A percentile compares a stretch with the other conserved stretches of the same genome.
These are phyloP conservation scores for Cydia pomonella DNA, from an alignment of 1,140 invertebrate species.

Conservation along the genomic window DNA sequence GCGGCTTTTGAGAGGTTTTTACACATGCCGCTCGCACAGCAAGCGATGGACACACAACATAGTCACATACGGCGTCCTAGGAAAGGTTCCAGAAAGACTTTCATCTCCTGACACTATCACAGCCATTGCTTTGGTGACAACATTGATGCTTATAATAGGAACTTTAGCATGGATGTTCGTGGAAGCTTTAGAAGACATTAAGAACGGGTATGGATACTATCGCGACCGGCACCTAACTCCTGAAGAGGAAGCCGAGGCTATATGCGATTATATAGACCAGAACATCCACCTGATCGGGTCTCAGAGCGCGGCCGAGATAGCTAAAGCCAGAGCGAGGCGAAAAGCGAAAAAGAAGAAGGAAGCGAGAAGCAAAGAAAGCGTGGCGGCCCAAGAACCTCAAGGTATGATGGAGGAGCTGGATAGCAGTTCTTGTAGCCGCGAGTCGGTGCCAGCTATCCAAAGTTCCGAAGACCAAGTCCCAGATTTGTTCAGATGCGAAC, in stretches of 20 bases:
- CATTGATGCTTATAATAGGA: constrained; percentile 54
- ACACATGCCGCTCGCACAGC: constrained; percentile 60
- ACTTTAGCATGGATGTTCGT: constrained; percentile 60
- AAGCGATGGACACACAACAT: constrained; percentile 59
- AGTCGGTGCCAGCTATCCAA: constrained; percentile 51
- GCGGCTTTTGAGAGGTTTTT: constrained; percentile 56
- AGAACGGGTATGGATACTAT: constrained; percentile 69
- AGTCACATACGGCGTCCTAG: constrained; percentile 66
- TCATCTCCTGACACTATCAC: constrained; percentile 56
- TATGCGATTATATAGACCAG: constrained; percentile 60
- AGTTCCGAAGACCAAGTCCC: constrained; percentile 41
- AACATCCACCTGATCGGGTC: constrained; percentile 54
- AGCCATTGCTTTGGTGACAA: constrained; percentile 58
- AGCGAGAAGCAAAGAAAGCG: constrained; percentile 50
- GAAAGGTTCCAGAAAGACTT: constrained; percentile 53
- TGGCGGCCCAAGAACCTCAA: constrained; percentile 58
- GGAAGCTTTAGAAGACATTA: constrained; percentile 64
- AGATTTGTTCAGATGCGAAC: constrained; percentile 59
- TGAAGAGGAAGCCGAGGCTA: constrained; percentile 60
- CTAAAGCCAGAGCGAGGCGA: constrained; percentile 54
- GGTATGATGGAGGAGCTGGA: constrained; percentile 46
- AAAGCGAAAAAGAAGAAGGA: constrained; percentile 43
- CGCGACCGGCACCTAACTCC: constrained; percentile 62
- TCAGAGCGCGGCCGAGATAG: constrained; percentile 49
- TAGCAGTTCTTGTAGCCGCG: constrained; percentile 42